Percentiles rank a stretch among this genome's conserved stretches.
Evolutionary conservation across 2,113 vertebrate genomes (phyloP).

Genomic region (Thunnus maccoyii): DNA sequence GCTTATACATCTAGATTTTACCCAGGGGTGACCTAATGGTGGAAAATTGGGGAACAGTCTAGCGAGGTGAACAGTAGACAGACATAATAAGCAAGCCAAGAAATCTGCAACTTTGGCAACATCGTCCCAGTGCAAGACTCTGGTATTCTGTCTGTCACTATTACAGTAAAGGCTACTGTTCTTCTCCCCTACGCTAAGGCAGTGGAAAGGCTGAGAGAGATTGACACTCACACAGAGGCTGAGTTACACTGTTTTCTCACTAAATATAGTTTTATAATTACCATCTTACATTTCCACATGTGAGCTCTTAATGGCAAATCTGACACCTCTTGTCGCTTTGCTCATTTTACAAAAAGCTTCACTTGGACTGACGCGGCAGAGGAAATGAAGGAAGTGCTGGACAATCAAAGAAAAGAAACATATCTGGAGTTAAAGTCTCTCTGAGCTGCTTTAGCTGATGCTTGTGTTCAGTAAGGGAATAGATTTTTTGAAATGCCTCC

Average conservation of each 20-base stretch:
- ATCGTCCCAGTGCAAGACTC: too few species aligned
- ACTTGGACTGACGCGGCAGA: constrained; percentile 1
- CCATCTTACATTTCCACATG: constrained; percentile 30
- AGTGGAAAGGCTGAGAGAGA: too few species aligned
- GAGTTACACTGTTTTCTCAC: background rate
- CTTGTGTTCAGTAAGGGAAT: constrained; percentile 44
- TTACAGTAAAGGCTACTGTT: too few species aligned
- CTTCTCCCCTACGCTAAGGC: too few species aligned
- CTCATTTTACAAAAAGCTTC: constrained; percentile 40
- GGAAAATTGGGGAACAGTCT: too few species aligned
- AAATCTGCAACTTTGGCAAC: too few species aligned
- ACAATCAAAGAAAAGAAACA: constrained; percentile 52
- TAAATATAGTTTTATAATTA: constrained; percentile 31
- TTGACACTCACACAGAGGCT: too few species aligned
- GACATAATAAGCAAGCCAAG: too few species aligned
- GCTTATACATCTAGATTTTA: too few species aligned
- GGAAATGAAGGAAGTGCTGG: constrained; percentile 58
- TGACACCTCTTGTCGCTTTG: background rate
- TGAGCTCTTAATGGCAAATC: constrained; percentile 21
- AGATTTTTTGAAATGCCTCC: constrained; percentile 62
- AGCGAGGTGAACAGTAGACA: too few species aligned
- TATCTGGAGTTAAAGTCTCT: constrained; percentile 56
- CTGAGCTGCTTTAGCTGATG: constrained; percentile 44
- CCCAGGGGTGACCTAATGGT: too few species aligned
- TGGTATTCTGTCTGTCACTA: too few species aligned